These are phyloP conservation scores for Drosophila burlai DNA, from an alignment of 1,140 invertebrate species.

Conservation along the genomic window DNA sequence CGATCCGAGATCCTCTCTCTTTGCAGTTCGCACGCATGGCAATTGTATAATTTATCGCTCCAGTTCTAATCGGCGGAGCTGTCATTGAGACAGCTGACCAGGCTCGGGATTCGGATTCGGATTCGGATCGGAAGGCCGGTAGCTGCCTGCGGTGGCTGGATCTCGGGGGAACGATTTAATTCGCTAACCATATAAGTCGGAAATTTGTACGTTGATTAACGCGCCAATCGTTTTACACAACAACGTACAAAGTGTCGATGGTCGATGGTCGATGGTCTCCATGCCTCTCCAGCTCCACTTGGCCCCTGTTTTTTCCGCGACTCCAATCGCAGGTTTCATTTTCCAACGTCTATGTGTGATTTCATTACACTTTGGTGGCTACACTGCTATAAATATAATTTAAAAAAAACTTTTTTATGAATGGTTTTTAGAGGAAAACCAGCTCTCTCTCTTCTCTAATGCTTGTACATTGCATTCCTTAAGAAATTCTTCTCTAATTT, in stretches of 20 bases:
- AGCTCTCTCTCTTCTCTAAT: not conserved
- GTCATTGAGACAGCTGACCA: constrained; percentile 57
- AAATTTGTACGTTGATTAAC: constrained; percentile 84
- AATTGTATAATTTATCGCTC: constrained; percentile 84
- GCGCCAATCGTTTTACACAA: constrained; percentile 83
- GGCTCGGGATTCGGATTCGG: constrained; percentile 11
- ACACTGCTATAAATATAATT: not conserved
- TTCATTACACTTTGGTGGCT: constrained; percentile 70
- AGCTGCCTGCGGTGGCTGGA: constrained; percentile 21
- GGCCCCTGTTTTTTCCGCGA: not conserved
- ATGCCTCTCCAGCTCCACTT: constrained; percentile 14
- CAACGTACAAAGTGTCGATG: constrained; percentile 78
- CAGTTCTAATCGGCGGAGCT: constrained; percentile 79
- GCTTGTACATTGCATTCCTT: not conserved
- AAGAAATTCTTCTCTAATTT: not conserved
- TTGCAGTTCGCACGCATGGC: constrained; percentile 73
- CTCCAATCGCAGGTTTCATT: constrained; percentile 35
- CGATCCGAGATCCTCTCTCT: constrained; percentile 38
- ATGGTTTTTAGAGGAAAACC: not conserved
- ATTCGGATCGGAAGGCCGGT: constrained; percentile 7
- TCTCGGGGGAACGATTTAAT: constrained; percentile 83
- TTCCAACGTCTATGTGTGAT: constrained; percentile 65
- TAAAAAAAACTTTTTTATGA: not conserved
- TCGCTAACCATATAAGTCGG: constrained; percentile 80
- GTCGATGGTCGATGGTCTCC: constrained; percentile 61